phyloP scores from a whole-genome alignment of 2,888 invertebrate species.

The Xanthia icteritia region DNA sequence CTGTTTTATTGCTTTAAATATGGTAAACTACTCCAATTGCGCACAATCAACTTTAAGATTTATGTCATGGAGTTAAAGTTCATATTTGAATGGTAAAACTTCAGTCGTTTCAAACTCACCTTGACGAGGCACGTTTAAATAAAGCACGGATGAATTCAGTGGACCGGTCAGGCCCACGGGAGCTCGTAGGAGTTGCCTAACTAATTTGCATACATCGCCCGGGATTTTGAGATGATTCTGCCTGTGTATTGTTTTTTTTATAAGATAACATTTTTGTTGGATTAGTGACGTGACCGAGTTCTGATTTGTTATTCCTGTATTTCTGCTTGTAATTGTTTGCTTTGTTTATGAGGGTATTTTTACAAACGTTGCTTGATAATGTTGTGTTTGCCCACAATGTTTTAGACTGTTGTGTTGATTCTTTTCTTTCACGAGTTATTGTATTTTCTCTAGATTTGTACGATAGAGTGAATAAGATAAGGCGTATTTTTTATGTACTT shows the following conservation, averaged over 20 bases:
- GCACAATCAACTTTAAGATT: not conserved
- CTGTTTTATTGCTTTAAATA: constrained; percentile 42
- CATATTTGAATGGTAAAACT: constrained; percentile 4
- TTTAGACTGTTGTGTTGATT: not conserved
- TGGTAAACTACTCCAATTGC: constrained; percentile 3
- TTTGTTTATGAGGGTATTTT: not conserved
- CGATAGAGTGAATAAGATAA: not conserved
- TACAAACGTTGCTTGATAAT: not conserved
- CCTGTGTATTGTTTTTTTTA: constrained; percentile 55
- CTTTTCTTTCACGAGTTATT: not conserved
- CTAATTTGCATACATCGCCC: constrained; percentile 76
- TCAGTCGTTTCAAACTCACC: constrained; percentile 47
- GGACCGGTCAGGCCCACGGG: constrained; percentile 69
- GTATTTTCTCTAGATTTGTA: not conserved
- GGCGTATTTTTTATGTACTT: not conserved
- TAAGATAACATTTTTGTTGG: constrained; percentile 42
- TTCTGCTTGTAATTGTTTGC: not conserved
- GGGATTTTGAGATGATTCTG: constrained; percentile 67
- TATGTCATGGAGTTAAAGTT: constrained; percentile 10
- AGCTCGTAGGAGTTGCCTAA: constrained; percentile 68
- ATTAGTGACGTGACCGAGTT: constrained; percentile 32
- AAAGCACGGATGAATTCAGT: constrained; percentile 70
- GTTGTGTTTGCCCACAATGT: not conserved
- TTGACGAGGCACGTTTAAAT: constrained; percentile 65
- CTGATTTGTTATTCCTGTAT: constrained; percentile 24